Conservation (phyloP, 2,888 invertebrate species). For the Microctonus hyperodae region DNA sequence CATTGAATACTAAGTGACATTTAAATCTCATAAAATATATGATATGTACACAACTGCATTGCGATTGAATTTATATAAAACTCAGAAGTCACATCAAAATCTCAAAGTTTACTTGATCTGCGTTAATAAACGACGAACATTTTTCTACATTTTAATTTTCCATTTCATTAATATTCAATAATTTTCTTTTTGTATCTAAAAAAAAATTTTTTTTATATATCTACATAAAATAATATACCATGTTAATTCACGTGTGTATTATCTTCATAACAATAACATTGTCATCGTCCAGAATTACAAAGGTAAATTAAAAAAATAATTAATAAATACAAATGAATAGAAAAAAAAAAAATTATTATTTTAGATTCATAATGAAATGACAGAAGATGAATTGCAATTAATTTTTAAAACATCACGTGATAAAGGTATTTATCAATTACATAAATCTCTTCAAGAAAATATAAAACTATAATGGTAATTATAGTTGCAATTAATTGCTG, state of each 20-base stretch:
- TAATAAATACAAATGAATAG: not conserved
- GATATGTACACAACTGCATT: slow-evolving; percentile 31
- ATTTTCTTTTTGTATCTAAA: too few relatives aligned
- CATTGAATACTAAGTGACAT: not conserved
- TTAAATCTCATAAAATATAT: slow-evolving; percentile 20
- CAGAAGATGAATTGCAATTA: slow-evolving; percentile 43
- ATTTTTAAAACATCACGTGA: slow-evolving; percentile 44
- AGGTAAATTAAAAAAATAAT: slow-evolving; percentile 1
- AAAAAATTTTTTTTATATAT: too few relatives aligned
- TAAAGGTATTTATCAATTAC: slow-evolving; percentile 37
- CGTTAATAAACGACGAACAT: not conserved
- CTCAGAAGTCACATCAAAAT: not conserved
- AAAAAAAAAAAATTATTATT: not conserved
- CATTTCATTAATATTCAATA: too few relatives aligned
- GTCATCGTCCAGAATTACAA: not conserved
- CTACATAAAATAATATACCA: not conserved
- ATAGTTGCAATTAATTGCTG: not conserved
- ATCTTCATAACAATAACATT: not conserved
- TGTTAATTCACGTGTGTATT: not conserved
- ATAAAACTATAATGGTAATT: too few relatives aligned
- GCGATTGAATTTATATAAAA: slow-evolving; percentile 2
- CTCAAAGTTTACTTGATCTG: not conserved
- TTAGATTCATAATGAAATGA: slow-evolving; percentile 50
- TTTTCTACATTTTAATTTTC: too few relatives aligned
- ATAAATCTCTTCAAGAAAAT: not conserved